Percentiles rank a stretch among this genome's conserved stretches.
Evolutionary conservation across 2,113 vertebrate genomes (phyloP).

Genomic region (Salvelinus namaycush): DNA sequence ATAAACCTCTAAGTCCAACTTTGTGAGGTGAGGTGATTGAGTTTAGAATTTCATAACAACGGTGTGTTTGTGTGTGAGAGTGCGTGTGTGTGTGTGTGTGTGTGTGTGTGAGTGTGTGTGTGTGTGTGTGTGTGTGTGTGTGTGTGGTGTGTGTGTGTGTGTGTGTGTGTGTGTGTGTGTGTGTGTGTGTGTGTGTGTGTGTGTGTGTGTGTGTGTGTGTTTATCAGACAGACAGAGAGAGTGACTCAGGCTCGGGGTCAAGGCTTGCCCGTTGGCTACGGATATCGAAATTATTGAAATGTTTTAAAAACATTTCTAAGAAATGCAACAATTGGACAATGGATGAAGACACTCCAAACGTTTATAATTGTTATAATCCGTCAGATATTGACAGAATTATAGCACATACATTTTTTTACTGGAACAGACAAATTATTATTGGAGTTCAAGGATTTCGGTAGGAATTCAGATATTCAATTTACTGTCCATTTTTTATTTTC

Average conservation of each 20-base stretch:
- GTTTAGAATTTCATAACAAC: background rate
- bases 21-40: background rate
- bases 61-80: background rate
- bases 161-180: background rate
- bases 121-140: background rate
- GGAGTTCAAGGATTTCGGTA: too few relatives aligned
- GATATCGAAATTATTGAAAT: too few relatives aligned
- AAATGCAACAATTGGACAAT: too few relatives aligned
- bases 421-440: too few relatives aligned
- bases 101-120: slow-evolving; percentile 2
- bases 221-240: background rate
- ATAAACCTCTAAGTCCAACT: background rate
- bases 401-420: too few relatives aligned
- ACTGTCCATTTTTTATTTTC: too few relatives aligned
- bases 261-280: too few relatives aligned
- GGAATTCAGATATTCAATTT: too few relatives aligned
- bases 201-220: background rate
- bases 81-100: slow-evolving; percentile 24
- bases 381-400: too few relatives aligned
- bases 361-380: too few relatives aligned
- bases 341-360: too few relatives aligned
- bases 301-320: too few relatives aligned
- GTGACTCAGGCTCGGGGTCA: background rate
- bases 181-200: slow-evolving; percentile 2
- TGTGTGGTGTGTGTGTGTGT: background rate